phyloP scores from a whole-genome alignment of 2,113 vertebrate species.

The Illadopsis cleaveri region DNA sequence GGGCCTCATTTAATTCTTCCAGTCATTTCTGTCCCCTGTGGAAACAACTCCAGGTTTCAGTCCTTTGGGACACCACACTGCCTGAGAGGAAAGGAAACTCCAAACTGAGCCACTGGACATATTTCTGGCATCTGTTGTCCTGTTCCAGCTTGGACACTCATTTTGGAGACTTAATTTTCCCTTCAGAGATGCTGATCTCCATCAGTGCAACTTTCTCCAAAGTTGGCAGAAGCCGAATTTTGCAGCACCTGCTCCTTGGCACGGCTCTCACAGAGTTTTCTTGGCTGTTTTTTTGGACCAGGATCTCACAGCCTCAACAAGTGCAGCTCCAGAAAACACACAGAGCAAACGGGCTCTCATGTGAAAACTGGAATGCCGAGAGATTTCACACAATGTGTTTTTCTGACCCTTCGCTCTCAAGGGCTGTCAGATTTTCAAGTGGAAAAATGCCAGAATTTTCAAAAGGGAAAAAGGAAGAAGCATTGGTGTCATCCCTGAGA shows the following conservation, averaged over 20 bases:
- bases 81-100: not conserved
- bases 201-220: not conserved
- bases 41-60: not conserved
- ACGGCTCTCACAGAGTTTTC: not conserved
- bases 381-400: not conserved
- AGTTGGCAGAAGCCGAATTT: not conserved
- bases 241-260: not conserved
- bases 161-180: not conserved
- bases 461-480: not conserved
- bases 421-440: not conserved
- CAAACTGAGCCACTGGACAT: not conserved
- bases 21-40: not conserved
- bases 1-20: not conserved
- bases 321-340: not conserved
- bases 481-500: not conserved
- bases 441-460: not conserved
- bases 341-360: not conserved
- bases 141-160: not conserved
- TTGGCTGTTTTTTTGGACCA: not conserved
- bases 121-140: not conserved
- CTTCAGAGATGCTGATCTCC: not conserved
- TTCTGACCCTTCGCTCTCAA: not conserved
- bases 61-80: fast-evolving
- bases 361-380: not conserved
- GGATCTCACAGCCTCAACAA: not conserved